Evolutionary conservation across 1,140 invertebrate species (phyloP).

Genomic region (Cotesia chilonis): DNA sequence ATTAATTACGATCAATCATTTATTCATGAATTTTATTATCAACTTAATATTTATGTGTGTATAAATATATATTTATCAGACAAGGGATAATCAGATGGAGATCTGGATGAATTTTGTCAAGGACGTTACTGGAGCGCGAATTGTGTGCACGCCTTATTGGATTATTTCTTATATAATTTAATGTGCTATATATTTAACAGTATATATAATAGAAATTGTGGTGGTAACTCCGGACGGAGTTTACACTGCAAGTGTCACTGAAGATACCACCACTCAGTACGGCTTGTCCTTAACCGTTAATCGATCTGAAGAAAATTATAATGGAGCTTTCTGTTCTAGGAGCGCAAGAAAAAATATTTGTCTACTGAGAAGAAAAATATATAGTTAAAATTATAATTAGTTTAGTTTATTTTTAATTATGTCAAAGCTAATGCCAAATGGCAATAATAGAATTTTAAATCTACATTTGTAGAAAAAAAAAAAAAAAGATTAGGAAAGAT

Average conservation of each 20-base stretch:
- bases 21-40: no score
- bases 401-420: background rate
- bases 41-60: no score
- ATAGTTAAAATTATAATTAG: background rate
- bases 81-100: background rate
- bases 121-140: slow-evolving; percentile 21
- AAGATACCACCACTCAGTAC: slow-evolving; percentile 17
- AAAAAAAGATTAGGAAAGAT: background rate
- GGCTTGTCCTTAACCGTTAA: slow-evolving; percentile 22
- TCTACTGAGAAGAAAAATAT: background rate
- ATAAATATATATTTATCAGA: no score
- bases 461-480: background rate
- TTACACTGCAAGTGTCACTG: slow-evolving; percentile 9
- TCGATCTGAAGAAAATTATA: slow-evolving; percentile 25
- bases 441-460: no score
- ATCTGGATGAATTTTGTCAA: slow-evolving; percentile 21
- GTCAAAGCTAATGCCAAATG: background rate
- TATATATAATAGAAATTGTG: no score
- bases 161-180: slow-evolving; percentile 13
- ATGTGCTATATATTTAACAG: no score
- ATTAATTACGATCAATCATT: no score
- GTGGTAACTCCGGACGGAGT: background rate
- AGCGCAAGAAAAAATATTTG: background rate
- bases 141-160: background rate
- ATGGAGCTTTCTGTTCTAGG: background rate